These are phyloP conservation scores for Cuculus canorus DNA, from an alignment of 2,797 vertebrate species.

Conservation along the genomic window DNA sequence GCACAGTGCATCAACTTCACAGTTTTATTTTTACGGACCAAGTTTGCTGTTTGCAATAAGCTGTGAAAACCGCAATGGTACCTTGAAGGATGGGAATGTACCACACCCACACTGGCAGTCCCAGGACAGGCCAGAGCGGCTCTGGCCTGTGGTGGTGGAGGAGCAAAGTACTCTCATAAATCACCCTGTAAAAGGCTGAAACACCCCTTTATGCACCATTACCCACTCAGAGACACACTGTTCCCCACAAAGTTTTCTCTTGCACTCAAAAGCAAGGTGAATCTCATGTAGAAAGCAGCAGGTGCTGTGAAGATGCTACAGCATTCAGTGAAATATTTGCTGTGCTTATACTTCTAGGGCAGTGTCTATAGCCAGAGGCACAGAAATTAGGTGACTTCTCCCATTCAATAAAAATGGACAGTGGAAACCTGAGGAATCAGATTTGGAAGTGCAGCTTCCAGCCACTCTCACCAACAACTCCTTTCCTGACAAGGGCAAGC, in stretches of 20 bases:
- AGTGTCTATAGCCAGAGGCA: background rate
- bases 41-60: fast-evolving
- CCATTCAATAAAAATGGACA: background rate
- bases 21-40: background rate
- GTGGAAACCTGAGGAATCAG: background rate
- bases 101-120: background rate
- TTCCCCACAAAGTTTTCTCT: background rate
- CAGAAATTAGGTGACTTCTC: background rate
- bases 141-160: background rate
- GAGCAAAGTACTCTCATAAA: background rate
- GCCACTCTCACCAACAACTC: fast-evolving
- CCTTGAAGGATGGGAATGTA: fast-evolving
- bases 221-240: background rate
- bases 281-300: background rate
- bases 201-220: background rate
- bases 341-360: background rate
- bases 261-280: fast-evolving
- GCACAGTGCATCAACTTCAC: background rate
- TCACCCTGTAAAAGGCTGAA: fast-evolving
- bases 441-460: background rate
- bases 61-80: fast-evolving
- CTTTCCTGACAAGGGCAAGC: background rate
- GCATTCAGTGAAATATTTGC: background rate
- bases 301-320: background rate
- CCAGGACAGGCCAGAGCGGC: fast-evolving